phyloP scores from a whole-genome alignment of 2,888 invertebrate species.

The Geotrupes spiniger region DNA sequence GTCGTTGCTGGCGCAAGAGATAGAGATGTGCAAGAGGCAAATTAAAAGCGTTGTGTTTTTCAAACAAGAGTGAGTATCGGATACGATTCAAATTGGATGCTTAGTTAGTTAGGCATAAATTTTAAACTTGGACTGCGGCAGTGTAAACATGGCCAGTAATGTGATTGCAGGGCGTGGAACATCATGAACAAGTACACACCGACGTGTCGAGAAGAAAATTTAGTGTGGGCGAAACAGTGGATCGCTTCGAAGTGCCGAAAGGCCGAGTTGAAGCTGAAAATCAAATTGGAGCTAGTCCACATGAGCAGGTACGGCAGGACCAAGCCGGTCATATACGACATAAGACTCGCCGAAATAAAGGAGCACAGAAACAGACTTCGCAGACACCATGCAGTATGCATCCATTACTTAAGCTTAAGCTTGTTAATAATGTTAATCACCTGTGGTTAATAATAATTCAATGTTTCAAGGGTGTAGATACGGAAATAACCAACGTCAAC shows the following conservation, averaged over 20 bases:
- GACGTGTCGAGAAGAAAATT: constrained; percentile 12
- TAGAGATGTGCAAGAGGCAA: constrained; percentile 8
- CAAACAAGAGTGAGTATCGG: background rate
- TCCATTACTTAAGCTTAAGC: background rate
- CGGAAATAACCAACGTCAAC: constrained; percentile 5
- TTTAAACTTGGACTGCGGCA: too few species aligned
- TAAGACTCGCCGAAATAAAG: constrained; percentile 7
- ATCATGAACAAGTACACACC: too few species aligned
- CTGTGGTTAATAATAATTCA: background rate
- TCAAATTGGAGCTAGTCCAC: constrained; percentile 7
- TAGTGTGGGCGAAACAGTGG: constrained; percentile 8
- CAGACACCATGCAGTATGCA: constrained; percentile 12
- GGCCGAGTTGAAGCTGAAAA: constrained; percentile 2
- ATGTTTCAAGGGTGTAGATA: constrained; percentile 3
- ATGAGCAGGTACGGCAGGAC: constrained; percentile 10
- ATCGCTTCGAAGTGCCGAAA: constrained; percentile 5
- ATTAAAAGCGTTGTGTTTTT: background rate
- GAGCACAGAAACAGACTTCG: constrained; percentile 7
- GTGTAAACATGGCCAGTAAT: background rate
- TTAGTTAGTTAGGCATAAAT: too few species aligned
- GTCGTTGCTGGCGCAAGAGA: constrained; percentile 5
- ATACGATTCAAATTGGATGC: too few species aligned
- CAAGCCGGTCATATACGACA: constrained; percentile 9
- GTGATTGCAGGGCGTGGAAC: too few species aligned
- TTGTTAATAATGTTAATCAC: background rate